Conservation (phyloP, 1,140 invertebrate species). For the Formica exsecta region DNA sequence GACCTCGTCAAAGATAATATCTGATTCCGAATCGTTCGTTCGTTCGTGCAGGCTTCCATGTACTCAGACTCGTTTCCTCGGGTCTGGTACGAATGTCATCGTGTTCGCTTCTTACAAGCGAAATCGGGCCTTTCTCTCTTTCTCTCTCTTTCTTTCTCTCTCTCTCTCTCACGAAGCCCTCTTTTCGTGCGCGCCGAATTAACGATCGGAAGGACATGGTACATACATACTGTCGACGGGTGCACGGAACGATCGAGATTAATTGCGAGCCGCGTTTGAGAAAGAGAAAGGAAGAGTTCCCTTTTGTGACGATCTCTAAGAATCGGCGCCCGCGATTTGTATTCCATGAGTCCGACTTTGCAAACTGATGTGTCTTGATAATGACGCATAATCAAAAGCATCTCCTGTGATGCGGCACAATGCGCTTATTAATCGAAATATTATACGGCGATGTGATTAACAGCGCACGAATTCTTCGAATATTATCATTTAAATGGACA, state of each 20-base stretch:
- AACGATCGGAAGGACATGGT: conserved; percentile 64
- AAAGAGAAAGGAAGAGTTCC: conserved; percentile 23
- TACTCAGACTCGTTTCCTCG: conserved; percentile 76
- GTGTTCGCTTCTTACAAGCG: conserved; percentile 74
- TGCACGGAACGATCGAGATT: conserved; percentile 73
- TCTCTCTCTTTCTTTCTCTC: background rate
- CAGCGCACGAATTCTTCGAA: background rate
- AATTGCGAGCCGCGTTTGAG: conserved; percentile 70
- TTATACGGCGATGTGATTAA: conserved; percentile 27
- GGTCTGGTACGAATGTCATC: conserved; percentile 76
- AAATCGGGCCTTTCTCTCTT: conserved; percentile 38
- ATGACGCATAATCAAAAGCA: conserved; percentile 35
- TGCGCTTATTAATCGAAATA: conserved; percentile 19
- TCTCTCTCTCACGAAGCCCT: background rate
- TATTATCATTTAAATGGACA: conserved; percentile 29
- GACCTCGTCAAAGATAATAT: conserved; percentile 85
- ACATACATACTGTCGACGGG: conserved; percentile 19
- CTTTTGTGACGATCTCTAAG: conserved; percentile 22
- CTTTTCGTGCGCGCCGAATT: conserved; percentile 72
- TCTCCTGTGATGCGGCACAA: conserved; percentile 7
- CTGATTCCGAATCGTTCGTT: conserved; percentile 84
- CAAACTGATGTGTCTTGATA: conserved; percentile 28
- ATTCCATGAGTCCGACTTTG: conserved; percentile 34
- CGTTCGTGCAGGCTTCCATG: conserved; percentile 77
- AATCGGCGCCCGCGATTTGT: conserved; percentile 35